Conservation (phyloP, 1,140 invertebrate genomes). For the Ooceraea biroi region DNA sequence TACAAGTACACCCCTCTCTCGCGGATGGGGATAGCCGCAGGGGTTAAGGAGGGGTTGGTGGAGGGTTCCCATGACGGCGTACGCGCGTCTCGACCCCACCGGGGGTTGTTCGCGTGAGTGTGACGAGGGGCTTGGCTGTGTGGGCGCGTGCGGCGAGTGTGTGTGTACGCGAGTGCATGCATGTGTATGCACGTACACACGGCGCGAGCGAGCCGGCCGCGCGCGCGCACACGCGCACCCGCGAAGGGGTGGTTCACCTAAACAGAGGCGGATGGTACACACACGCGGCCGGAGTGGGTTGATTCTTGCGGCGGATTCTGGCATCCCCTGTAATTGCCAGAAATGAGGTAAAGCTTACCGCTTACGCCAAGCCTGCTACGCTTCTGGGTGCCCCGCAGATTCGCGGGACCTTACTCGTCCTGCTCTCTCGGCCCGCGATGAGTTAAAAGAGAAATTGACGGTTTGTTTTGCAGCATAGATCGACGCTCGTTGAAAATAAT, state of each 20-base stretch:
- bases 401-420: conserved; percentile 59
- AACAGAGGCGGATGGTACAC: conserved; percentile 61
- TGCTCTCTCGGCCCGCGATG: conserved; percentile 40
- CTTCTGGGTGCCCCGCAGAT: conserved; percentile 61
- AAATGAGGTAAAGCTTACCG: conserved; percentile 85
- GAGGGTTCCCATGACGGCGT: conserved; percentile 74
- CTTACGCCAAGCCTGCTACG: conserved; percentile 79
- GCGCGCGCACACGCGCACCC: conserved; percentile 46
- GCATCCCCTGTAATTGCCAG: conserved; percentile 85
- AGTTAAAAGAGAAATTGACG: not conserved
- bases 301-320: conserved; percentile 85
- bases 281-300: conserved; percentile 78
- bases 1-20: conserved; percentile 56
- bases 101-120: conserved; percentile 50
- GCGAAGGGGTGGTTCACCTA: conserved; percentile 61
- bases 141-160: not conserved
- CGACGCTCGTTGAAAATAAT: too few species aligned
- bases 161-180: not conserved
- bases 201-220: conserved; percentile 22
- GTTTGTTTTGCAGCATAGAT: too few species aligned
- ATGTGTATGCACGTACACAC: not conserved
- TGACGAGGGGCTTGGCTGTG: not conserved
- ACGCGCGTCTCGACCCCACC: conserved; percentile 48
- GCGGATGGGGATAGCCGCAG: conserved; percentile 68
- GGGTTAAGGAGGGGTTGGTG: conserved; percentile 54